Evolutionary conservation across 2,797 vertebrate species (phyloP), one percentile per base, ranked within the genome.

Genomic region (Gadopsis bispinosus): DNA sequence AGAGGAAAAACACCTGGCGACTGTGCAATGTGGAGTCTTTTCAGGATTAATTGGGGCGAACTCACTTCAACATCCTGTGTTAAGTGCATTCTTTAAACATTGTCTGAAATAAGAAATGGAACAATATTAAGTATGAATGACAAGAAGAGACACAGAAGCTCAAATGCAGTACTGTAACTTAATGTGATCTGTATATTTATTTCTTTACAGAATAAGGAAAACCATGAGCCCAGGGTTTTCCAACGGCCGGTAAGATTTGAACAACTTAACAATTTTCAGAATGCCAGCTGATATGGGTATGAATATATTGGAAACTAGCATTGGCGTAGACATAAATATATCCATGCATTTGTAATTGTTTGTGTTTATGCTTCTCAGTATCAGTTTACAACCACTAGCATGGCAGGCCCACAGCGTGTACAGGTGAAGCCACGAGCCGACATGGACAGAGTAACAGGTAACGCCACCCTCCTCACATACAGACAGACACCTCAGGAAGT

Each of bases 141-240:
- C 35, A 17, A 59, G 10, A 35, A 45, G 19, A 29, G 0, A 31
- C 20, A 26, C 12, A 35, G 5, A 19, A 11, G 17, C 7, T 53
- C 1, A 31, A 41, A 53, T 59, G 12, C 35, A 51, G 12, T 41
- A 51, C 43, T 48, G 3, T 4, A 8, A 22, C 14, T 53, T 58
- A 4, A 60, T 66, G 2, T 59, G 4, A 62, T 16, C 7, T 83
- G 37, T 66, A 7, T 31, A 4, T 77, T 80, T 60, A 11, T 83
- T 9, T 72, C 31, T 87, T 84, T 72, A 67, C 88, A 96, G 95
- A 95, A 95, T 87, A 96, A 96, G 62, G 95, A 96, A 81, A 96
- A 96, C 86, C 59, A 83, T 59, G 87, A 95, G 20, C 95, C 95
- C 22, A 89, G 65, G 58, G 55, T 12, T 59, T 78, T 73, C 8